A percentile compares a stretch with the other conserved stretches of the same genome.
Evolutionary conservation across 2,888 invertebrate genomes (phyloP).

Genomic region (Prenolepis imparis): DNA sequence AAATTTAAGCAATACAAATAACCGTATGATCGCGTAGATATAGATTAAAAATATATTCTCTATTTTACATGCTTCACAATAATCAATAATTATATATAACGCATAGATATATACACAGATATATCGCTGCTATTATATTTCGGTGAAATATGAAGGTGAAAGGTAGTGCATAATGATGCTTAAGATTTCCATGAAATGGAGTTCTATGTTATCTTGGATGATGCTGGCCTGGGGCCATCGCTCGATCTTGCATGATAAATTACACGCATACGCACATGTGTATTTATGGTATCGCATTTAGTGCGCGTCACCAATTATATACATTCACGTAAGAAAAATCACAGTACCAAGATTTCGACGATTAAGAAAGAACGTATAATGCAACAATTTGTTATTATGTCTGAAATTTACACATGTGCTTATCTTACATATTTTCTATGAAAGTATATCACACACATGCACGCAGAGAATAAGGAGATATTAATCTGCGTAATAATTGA

Average conservation of each 20-base stretch:
- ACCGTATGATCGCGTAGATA: neutral
- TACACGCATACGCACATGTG: slow-evolving; percentile 71
- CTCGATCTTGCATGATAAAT: slow-evolving; percentile 78
- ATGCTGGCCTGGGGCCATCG: slow-evolving; percentile 70
- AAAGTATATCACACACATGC: neutral
- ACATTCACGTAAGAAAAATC: slow-evolving; percentile 44
- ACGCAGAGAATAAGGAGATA: neutral
- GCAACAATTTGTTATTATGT: slow-evolving; percentile 6
- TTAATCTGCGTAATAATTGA: neutral
- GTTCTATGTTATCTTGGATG: slow-evolving; percentile 75
- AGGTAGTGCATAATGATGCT: slow-evolving; percentile 66
- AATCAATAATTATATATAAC: neutral
- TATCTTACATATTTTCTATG: neutral
- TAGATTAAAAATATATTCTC: neutral
- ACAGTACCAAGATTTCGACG: slow-evolving; percentile 30
- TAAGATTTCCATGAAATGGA: slow-evolving; percentile 76
- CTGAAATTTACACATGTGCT: neutral
- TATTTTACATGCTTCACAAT: neutral
- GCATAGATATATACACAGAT: neutral
- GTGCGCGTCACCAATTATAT: slow-evolving; percentile 60
- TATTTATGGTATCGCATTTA: slow-evolving; percentile 69
- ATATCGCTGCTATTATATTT: slow-evolving; percentile 45
- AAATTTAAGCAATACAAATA: neutral
- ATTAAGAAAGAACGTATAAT: neutral
- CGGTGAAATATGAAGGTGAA: slow-evolving; percentile 47